phyloP scores from a whole-genome alignment of 2,888 invertebrate genomes.

The Beris morrisii region DNA sequence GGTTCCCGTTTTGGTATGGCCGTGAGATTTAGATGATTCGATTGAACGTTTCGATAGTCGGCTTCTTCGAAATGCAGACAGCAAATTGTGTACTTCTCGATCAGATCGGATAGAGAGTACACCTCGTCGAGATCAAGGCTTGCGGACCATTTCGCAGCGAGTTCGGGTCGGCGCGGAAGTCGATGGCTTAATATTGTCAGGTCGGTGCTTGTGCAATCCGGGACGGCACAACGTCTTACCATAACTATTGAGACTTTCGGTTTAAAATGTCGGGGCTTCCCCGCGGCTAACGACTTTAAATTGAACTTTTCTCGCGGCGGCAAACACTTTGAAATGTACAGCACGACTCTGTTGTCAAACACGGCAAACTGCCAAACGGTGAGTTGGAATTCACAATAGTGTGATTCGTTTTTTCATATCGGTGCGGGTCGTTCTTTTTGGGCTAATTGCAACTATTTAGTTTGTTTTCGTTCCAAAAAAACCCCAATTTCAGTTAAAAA shows the following conservation, averaged over 20 bases:
- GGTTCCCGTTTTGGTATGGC: slow-evolving; percentile 21
- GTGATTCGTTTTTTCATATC: too few species aligned
- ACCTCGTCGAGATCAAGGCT: background rate
- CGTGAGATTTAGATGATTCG: slow-evolving; percentile 14
- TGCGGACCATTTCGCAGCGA: background rate
- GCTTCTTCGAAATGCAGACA: slow-evolving; percentile 20
- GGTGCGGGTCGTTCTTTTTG: too few species aligned
- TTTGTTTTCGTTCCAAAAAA: too few species aligned
- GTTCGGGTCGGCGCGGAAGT: background rate
- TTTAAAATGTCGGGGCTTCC: background rate
- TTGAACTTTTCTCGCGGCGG: background rate
- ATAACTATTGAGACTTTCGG: background rate
- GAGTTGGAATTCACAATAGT: background rate
- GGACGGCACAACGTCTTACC: slow-evolving; percentile 12
- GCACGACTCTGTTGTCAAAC: slow-evolving; percentile 15
- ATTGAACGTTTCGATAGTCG: slow-evolving; percentile 10
- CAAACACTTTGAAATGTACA: slow-evolving; percentile 1
- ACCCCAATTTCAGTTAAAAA: too few species aligned
- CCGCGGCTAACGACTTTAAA: background rate
- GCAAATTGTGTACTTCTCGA: slow-evolving; percentile 1
- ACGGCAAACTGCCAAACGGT: slow-evolving; percentile 4
- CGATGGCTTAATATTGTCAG: slow-evolving; percentile 16
- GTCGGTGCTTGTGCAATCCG: slow-evolving; percentile 12
- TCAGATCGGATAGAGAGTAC: background rate
- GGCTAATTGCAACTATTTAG: too few species aligned